These are phyloP conservation scores for Diabrotica virgifera DNA, from an alignment of 1,140 invertebrate species.

Conservation along the genomic window DNA sequence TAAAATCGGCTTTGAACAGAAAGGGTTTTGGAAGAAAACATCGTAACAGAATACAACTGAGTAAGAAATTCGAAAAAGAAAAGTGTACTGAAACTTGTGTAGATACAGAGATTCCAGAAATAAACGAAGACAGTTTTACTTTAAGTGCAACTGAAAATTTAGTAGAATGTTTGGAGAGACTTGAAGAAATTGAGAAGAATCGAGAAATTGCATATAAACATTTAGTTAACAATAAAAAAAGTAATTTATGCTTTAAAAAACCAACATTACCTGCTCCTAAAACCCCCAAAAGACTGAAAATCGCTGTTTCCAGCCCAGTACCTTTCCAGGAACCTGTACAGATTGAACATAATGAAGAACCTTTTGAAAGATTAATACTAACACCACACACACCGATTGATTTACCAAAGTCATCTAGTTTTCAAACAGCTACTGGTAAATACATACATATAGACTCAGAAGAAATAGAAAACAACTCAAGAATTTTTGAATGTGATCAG, in stretches of 20 bases:
- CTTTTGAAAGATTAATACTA: too few species aligned
- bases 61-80: too few species aligned
- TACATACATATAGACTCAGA: constrained; percentile 43
- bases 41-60: background rate
- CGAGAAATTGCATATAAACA: constrained; percentile 19
- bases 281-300: constrained; percentile 9
- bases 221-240: constrained; percentile 3
- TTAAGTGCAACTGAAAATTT: constrained; percentile 14
- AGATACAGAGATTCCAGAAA: background rate
- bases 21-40: constrained; percentile 16
- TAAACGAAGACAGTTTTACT: constrained; percentile 11
- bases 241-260: constrained; percentile 21
- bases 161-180: constrained; percentile 21
- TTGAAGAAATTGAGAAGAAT: constrained; percentile 26
- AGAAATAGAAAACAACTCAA: constrained; percentile 42
- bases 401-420: constrained; percentile 7
- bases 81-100: too few species aligned
- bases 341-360: background rate
- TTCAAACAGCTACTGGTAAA: constrained; percentile 41
- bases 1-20: constrained; percentile 18
- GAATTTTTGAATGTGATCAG: constrained; percentile 22
- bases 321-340: background rate
- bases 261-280: constrained; percentile 10
- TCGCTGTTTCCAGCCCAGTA: background rate
- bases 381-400: too few species aligned